Conservation (phyloP, 2,113 vertebrate species). For the Dipodomys ordii region DNA sequence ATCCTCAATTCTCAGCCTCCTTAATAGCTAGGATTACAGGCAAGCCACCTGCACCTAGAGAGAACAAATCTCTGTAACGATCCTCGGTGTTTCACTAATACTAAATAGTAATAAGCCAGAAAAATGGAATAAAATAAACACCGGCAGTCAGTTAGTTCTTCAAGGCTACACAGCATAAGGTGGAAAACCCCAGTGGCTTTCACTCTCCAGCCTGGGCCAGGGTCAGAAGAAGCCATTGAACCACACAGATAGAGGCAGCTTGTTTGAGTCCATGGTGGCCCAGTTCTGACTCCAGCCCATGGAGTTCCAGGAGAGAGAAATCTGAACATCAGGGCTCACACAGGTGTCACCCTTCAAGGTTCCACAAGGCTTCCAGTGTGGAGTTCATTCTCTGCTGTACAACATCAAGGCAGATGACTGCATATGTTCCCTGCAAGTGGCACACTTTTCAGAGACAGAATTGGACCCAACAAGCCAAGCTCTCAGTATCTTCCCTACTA, state of each 20-base stretch:
- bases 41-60: neutral
- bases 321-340: too few relatives aligned
- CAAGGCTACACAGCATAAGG: accelerated
- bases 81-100: neutral
- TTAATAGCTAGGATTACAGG: too few relatives aligned
- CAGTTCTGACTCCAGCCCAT: too few relatives aligned
- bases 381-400: neutral
- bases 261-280: too few relatives aligned
- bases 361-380: too few relatives aligned
- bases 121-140: neutral
- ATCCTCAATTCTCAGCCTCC: too few relatives aligned
- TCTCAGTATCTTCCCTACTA: neutral
- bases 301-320: too few relatives aligned
- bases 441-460: neutral
- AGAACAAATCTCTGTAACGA: slow-evolving; percentile 13
- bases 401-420: neutral
- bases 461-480: too few relatives aligned
- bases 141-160: neutral
- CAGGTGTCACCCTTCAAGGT: too few relatives aligned
- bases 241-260: neutral
- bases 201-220: neutral
- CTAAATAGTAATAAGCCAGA: neutral
- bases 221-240: neutral
- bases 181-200: neutral
- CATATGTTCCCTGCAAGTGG: neutral